Percentiles rank a stretch among this genome's conserved stretches.
Conservation (phyloP, 2,797 vertebrate genomes). For the Chromis chromis region DNA sequence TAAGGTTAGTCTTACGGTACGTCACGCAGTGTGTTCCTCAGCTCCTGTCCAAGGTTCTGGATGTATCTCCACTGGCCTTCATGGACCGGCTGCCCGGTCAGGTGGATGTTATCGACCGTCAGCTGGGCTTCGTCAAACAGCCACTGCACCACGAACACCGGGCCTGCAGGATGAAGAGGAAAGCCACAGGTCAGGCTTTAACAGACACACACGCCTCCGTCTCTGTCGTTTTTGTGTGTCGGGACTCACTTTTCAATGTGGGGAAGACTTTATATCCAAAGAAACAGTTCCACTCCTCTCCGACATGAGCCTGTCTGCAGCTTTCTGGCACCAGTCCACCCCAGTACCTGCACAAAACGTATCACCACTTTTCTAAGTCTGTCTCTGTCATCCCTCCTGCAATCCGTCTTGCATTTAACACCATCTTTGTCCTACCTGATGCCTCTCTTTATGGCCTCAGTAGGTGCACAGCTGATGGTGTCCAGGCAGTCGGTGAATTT, state of each 20-base stretch:
- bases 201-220: background rate
- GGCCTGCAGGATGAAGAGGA: constrained; percentile 79
- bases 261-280: constrained; percentile 95
- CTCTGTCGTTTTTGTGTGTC: background rate
- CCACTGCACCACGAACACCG: constrained; percentile 97
- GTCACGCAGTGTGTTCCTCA: constrained; percentile 89
- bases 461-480: constrained; percentile 87
- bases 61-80: constrained; percentile 96
- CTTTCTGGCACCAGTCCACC: constrained; percentile 90
- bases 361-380: background rate
- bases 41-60: constrained; percentile 91
- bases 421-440: constrained; percentile 75
- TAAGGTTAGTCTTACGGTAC: constrained; percentile 56
- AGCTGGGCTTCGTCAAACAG: constrained; percentile 96
- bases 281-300: constrained; percentile 97
- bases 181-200: constrained; percentile 4
- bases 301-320: constrained; percentile 90
- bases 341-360: constrained; percentile 88
- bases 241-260: constrained; percentile 90
- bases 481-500: constrained; percentile 90
- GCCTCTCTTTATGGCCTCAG: constrained; percentile 85
- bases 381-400: background rate
- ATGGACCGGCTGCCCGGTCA: constrained; percentile 92
- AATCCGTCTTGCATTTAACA: background rate
- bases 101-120: constrained; percentile 91